phyloP scores from a whole-genome alignment of 2,797 vertebrate species.

The Perodicticus potto region DNA sequence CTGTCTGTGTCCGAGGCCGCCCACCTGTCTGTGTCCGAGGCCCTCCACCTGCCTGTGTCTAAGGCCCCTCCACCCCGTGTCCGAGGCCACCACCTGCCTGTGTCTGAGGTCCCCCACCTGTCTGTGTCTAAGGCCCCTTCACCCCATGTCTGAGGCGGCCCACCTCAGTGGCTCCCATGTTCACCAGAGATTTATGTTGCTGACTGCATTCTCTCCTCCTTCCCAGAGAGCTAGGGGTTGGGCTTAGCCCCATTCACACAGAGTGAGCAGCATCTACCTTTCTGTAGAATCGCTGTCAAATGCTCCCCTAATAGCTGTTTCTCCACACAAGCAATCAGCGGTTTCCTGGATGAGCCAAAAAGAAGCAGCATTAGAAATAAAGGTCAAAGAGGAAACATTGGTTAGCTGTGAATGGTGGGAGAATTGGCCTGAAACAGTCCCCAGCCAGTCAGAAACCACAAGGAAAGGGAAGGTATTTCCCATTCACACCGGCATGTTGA shows the following conservation, averaged over 20 bases:
- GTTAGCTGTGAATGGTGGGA: neutral
- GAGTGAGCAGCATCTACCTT: slow-evolving; percentile 86
- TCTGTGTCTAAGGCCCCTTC: too few species aligned
- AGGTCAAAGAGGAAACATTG: neutral
- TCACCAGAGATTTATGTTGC: neutral
- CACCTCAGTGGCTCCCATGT: neutral
- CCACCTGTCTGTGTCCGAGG: too few species aligned
- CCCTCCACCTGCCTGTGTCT: too few species aligned
- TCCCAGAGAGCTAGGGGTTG: neutral
- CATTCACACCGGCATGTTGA: neutral
- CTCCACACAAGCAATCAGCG: slow-evolving; percentile 91
- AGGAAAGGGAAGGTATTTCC: too few species aligned
- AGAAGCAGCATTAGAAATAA: slow-evolving; percentile 34
- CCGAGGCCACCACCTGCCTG: too few species aligned
- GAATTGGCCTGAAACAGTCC: rapidly evolving
- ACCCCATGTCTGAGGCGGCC: too few species aligned
- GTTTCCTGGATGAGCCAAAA: slow-evolving; percentile 87
- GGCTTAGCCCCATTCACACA: neutral
- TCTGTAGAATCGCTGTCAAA: slow-evolving; percentile 90
- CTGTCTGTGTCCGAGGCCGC: too few species aligned
- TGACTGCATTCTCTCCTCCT: neutral
- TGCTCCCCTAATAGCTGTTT: slow-evolving; percentile 91
- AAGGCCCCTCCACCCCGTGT: too few species aligned
- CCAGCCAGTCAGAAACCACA: neutral
- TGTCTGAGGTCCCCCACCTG: too few species aligned